Percentiles rank a stretch among this genome's conserved stretches.
Conservation (phyloP, 2,113 vertebrate species). For the Euleptes europaea region DNA sequence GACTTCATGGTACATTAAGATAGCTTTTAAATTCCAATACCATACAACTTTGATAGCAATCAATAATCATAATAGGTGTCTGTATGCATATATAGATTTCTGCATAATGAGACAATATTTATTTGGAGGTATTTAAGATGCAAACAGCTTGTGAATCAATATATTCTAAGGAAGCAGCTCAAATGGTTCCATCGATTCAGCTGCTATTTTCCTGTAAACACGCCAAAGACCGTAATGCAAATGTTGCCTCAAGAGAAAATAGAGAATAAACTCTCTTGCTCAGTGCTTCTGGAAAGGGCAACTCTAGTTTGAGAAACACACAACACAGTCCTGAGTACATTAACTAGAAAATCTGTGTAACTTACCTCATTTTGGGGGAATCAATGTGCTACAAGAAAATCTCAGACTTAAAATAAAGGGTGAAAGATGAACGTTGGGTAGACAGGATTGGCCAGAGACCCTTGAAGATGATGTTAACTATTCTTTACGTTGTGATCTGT, state of each 20-base stretch:
- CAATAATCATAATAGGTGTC: not conserved
- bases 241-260: not conserved
- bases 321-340: not conserved
- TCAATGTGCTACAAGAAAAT: no score
- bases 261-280: fast-evolving
- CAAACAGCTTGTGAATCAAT: slow-evolving; percentile 1
- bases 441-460: not conserved
- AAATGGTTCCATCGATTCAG: slow-evolving; percentile 1
- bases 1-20: slow-evolving; percentile 8
- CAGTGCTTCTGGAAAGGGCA: not conserved
- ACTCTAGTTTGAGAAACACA: not conserved
- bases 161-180: not conserved
- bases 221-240: not conserved
- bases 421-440: not conserved
- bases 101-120: slow-evolving; percentile 1
- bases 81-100: not conserved
- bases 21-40: not conserved
- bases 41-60: not conserved
- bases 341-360: not conserved
- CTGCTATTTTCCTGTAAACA: slow-evolving; percentile 1
- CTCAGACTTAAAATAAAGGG: no score
- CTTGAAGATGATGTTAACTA: not conserved
- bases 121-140: slow-evolving; percentile 5
- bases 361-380: not conserved
- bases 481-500: no score